Evolutionary conservation across 1,140 invertebrate species (phyloP).

Genomic region (Leptinotarsa defecta): DNA sequence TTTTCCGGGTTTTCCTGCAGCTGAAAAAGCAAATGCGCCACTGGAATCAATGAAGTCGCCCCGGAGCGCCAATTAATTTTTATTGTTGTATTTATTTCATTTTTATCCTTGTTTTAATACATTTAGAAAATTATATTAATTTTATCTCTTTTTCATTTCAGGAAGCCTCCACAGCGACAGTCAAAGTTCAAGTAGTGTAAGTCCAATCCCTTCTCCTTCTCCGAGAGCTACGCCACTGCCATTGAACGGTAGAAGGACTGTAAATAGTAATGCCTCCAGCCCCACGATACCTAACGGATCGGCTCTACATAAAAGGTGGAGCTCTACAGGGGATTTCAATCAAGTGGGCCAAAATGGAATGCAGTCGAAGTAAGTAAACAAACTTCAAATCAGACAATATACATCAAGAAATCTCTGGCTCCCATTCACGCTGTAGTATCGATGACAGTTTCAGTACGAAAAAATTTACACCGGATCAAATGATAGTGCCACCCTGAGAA

Average conservation of each 20-base stretch:
- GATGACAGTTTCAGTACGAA: too few relatives aligned
- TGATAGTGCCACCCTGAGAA: too few relatives aligned
- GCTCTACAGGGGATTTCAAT: constrained; percentile 78
- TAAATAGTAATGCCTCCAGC: constrained; percentile 25
- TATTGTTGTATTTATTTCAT: too few relatives aligned
- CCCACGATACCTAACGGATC: constrained; percentile 53
- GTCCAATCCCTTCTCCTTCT: constrained; percentile 80
- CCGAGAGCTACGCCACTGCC: constrained; percentile 74
- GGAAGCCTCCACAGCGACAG: constrained; percentile 82
- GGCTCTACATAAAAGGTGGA: constrained; percentile 75
- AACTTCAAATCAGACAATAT: too few relatives aligned
- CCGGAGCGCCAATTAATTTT: too few relatives aligned
- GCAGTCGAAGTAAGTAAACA: constrained; percentile 50
- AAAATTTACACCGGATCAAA: too few relatives aligned
- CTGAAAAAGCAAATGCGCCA: too few relatives aligned
- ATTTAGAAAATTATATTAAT: neutral
- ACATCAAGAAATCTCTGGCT: too few relatives aligned
- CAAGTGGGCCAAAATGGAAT: constrained; percentile 42
- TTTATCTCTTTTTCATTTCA: neutral
- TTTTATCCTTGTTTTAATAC: too few relatives aligned
- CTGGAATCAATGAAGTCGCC: too few relatives aligned
- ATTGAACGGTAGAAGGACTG: constrained; percentile 50
- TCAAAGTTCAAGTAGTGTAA: constrained; percentile 80
- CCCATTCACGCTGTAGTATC: too few relatives aligned
- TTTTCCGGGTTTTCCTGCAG: too few relatives aligned